These are phyloP conservation scores for Aspiorhynchus laticeps DNA, from an alignment of 2,113 vertebrate species.

Conservation along the genomic window DNA sequence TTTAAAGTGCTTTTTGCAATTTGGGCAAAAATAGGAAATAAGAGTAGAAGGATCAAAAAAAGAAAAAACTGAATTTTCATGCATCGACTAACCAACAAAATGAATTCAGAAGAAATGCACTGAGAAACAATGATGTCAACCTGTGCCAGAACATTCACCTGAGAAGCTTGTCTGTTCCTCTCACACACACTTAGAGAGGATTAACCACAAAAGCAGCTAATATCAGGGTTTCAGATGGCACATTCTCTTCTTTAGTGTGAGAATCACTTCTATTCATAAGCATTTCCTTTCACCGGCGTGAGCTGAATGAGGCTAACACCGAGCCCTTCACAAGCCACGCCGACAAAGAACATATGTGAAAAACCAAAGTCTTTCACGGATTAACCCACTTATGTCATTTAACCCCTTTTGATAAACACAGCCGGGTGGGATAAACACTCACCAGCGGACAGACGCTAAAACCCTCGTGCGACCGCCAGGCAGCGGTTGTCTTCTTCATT, in stretches of 20 bases:
- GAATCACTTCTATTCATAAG: conserved; percentile 56
- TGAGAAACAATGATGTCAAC: conserved; percentile 17
- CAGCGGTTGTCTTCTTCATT: conserved; percentile 19
- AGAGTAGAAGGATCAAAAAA: background rate
- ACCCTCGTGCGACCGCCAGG: conserved; percentile 22
- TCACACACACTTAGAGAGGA: conserved; percentile 58
- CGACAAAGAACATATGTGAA: conserved; percentile 31
- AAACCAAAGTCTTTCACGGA: conserved; percentile 20
- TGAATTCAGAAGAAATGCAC: background rate
- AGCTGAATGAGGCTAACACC: conserved; percentile 46
- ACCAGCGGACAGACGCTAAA: conserved; percentile 26
- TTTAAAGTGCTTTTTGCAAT: background rate
- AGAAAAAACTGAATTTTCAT: background rate
- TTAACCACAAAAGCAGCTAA: conserved; percentile 59
- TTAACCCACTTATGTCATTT: conserved; percentile 42
- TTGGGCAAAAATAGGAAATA: background rate
- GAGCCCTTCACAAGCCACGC: conserved; percentile 19
- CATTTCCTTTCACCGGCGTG: conserved; percentile 49
- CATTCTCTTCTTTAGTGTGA: conserved; percentile 47
- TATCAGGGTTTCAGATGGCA: conserved; percentile 61
- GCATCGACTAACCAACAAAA: background rate
- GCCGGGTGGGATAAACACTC: conserved; percentile 7
- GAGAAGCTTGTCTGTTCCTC: conserved; percentile 50
- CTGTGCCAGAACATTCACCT: conserved; percentile 56
- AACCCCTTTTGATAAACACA: conserved; percentile 26